Evolutionary conservation across 2,113 vertebrate genomes (phyloP), one percentile per base, ranked within the genome.

Genomic region (Heterotilapia buettikoferi): DNA sequence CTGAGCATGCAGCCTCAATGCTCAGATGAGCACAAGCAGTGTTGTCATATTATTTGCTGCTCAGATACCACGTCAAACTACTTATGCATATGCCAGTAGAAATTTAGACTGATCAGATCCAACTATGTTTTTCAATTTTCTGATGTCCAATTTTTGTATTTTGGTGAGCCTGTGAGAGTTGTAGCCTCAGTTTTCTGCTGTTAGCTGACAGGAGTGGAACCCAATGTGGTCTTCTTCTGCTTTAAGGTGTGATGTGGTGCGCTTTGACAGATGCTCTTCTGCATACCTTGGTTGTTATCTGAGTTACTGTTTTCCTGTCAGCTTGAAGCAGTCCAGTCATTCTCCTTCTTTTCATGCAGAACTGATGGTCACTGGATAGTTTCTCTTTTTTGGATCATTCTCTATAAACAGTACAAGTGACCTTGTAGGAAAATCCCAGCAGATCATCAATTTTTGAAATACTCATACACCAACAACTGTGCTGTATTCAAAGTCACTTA

Each of bases 221-320:
- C 21, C 68, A 45, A 26, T 73, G 68, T 26, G 5, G 21, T 18
- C 68, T 47, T 40, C 36, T 68, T 68, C 36, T 68, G 12, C 36
- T 14, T 40, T 40, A 9, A 40, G 36, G n/a, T 68, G 13, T 11
- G n/a, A 40, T 8, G 19, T 68, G 36, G n/a, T 68, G 36, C 0
- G 0, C 0, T 13, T 68, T 0, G n/a, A 68, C 36, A 68, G 63
- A 1, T 40, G 36, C n/a, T 40, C 7, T 68, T 40, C n/a, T 40
- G 63, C 11, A 40, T 40, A 68, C n/a, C n/a, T 68, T 68, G 19
- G 0, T 40, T 68, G 36, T 63, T 63, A 36, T 63, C 9, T 38
- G 4, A 38, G 18, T 68, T 38, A 40, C 63, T 40, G 18, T 38
- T 38, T 68, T 68, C 33, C 19, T 68, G 40, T 68, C 6, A 5